Evolutionary conservation across 2,888 invertebrate species (phyloP), one percentile per base, ranked within the genome.

Genomic region (Vesta saturnalis): DNA sequence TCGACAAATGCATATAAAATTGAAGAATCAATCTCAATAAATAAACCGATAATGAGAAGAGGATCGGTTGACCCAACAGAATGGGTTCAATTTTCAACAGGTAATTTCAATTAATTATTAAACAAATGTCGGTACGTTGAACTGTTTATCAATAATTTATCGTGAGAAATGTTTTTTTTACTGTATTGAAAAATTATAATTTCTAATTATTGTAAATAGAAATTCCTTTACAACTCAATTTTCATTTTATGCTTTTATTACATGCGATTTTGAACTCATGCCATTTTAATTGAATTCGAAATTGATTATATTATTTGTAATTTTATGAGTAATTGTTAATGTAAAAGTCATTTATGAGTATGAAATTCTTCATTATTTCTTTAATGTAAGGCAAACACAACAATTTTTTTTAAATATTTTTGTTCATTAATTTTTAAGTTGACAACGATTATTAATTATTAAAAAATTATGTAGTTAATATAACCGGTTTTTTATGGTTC

Each of bases 31-130:
- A 72, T 78, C 46, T 78, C 74, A 22, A 76, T 78, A 43, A 80
- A 79, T 70, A 78, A 73, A 62, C 77, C 78, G n/a, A 71, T 76
- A 68, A 62, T 72, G 57, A 75, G 74, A 66, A 23, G 43, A 4
- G 58, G 35, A 10, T 43, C 64, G 14, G 12, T 10, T 8, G 72
- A 73, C 58, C 70, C 72, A 10, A 75, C 77, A 56, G 72, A 77
- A 54, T 78, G 79, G 79, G 73, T 72, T 30, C 77, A 74, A 57
- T 77, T 76, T 74, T 78, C 78, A 39, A 69, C 78, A 75, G 79
- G 79, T 80, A 74, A 73, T 14, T n/a, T 39, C 39, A 39, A 39
- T 39, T 39, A 39, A 39, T 39, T n/a, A 39, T n/a, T 3, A 8
- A 39, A 4, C n/a, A 39, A n/a, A 39, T 39, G 8, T n/a, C n/a